Evolutionary conservation across 2,113 vertebrate species (phyloP), one percentile per base, ranked within the genome.

Genomic region (Larimichthys polyactis): DNA sequence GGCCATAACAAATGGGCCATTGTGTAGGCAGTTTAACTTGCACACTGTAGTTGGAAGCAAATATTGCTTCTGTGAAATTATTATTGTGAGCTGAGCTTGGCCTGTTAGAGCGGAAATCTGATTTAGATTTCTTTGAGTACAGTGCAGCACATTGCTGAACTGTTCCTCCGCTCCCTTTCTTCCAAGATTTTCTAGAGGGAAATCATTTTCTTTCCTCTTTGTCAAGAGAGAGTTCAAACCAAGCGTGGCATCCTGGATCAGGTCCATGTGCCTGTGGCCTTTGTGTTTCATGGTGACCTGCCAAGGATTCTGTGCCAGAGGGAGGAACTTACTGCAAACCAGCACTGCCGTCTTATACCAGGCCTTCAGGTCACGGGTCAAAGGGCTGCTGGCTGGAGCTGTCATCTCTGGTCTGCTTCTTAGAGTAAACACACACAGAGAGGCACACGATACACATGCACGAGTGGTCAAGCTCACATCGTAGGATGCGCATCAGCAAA

Each of bases 1-100:
- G 90, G 82, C 75, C 24, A 90, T 95, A 96, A 96, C 95, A 96
- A 96, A 93, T 85, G 83, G 73, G 71, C 93, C 90, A 95, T 96
- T 96, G 95, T 96, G 72, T 78, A 64, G 48, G 69, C 81, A 82
- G 69, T 83, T 84, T 81, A 73, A 84, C 79, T 82, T 11, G 1
- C 78, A 83, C 73, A 82, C 54, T 68, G 57, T 70, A 86, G 73
- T 79, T 86, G 69, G 76, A 90, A 79, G 76, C 82, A 86, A 91
- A 87, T 86, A 78, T 90, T 82, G 73, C 87, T 88, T 82, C 82
- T 72, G 81, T 90, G 75, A 80, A 87, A 64, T 43, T 79, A 70
- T 81, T 86, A 65, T 80, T 82, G 54, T 67, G 75, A 90, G 84
- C 75, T 74, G 27, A 69, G 79, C 40, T 77, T 81, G 72, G 79